These are phyloP conservation scores for Herpailurus yagouaroundi DNA, from an alignment of 2,113 vertebrate genomes.

Conservation along the genomic window DNA sequence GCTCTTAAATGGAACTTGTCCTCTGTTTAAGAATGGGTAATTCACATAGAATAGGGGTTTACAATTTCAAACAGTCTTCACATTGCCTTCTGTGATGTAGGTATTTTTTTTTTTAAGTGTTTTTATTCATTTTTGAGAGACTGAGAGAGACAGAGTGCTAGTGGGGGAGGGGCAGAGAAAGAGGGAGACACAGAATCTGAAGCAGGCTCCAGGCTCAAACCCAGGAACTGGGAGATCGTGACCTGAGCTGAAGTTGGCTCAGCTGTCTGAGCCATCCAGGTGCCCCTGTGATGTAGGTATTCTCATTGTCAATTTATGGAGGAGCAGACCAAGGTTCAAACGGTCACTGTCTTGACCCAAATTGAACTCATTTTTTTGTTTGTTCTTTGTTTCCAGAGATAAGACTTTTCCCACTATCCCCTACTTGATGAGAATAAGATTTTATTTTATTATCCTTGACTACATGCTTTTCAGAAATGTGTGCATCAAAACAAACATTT, in stretches of 20 bases:
- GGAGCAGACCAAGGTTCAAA: neutral
- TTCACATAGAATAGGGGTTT: neutral
- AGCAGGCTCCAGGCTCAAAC: no score
- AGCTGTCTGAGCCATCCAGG: no score
- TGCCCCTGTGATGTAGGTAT: neutral
- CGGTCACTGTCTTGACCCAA: neutral
- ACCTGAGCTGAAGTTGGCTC: no score
- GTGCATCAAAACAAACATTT: neutral
- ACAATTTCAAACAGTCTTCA: neutral
- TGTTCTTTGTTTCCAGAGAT: neutral
- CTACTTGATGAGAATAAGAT: neutral
- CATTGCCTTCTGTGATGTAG: neutral
- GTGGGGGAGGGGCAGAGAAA: no score
- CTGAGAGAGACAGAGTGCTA: no score
- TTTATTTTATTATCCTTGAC: neutral
- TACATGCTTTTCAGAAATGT: conserved; percentile 17
- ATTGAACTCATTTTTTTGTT: neutral
- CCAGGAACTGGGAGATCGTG: no score
- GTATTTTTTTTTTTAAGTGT: no score
- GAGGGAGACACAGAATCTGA: no score
- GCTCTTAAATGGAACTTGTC: neutral
- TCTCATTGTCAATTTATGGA: neutral
- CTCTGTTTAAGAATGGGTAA: neutral
- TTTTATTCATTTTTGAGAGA: no score
- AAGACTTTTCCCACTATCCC: neutral